Percentiles rank a stretch among this genome's conserved stretches.
Conservation (phyloP, 2,113 vertebrate species). For the Heterotis niloticus region DNA sequence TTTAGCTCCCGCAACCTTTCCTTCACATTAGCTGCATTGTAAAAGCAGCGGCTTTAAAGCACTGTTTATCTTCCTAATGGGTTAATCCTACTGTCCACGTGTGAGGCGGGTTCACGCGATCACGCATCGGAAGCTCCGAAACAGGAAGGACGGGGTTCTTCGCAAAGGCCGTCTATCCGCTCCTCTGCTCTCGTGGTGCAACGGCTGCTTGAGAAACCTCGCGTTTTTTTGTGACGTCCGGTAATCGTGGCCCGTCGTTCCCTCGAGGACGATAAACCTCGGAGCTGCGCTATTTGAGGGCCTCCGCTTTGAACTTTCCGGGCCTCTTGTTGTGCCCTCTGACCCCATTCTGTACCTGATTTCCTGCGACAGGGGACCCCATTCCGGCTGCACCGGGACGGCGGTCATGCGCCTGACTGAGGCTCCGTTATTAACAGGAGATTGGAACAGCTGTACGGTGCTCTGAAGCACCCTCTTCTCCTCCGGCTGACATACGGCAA, state of each 20-base stretch:
- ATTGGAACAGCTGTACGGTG: conserved; percentile 97
- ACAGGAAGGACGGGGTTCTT: conserved; percentile 12
- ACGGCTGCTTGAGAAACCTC: conserved; percentile 29
- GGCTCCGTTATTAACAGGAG: conserved; percentile 89
- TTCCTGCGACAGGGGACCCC: conserved; percentile 57
- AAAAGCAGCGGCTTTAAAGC: conserved; percentile 49
- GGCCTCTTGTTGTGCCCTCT: conserved; percentile 52
- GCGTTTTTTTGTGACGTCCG: background rate
- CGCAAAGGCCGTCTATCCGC: too few relatives aligned
- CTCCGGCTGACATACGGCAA: conserved; percentile 83
- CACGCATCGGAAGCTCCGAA: conserved; percentile 33
- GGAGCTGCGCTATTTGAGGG: conserved; percentile 41
- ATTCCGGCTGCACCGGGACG: conserved; percentile 59
- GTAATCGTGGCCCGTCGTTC: background rate
- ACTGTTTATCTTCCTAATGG: conserved; percentile 41
- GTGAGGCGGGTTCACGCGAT: conserved; percentile 29
- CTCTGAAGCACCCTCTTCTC: conserved; percentile 83
- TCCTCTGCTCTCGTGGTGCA: too few relatives aligned
- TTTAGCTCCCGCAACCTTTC: conserved; percentile 58
- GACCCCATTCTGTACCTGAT: conserved; percentile 55
- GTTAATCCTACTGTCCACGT: conserved; percentile 49
- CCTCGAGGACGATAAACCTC: conserved; percentile 48
- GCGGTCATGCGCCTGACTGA: conserved; percentile 72
- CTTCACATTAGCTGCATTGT: conserved; percentile 56
- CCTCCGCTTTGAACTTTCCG: conserved; percentile 48